Base-by-base conservation (phyloP, 2,113 vertebrate genomes). In the Stegastes partitus region DNA sequence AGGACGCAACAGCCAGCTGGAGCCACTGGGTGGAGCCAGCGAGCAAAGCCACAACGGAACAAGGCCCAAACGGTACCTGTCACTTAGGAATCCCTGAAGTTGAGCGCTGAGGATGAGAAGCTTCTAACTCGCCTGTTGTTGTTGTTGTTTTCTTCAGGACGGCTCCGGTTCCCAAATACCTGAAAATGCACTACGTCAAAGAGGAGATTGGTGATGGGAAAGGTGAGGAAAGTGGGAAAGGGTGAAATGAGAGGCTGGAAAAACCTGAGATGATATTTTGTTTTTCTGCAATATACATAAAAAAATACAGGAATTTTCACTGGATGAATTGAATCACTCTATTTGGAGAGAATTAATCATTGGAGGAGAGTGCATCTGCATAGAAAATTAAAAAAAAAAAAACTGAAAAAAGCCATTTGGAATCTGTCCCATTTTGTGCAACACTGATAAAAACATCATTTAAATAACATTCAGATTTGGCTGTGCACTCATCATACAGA, bases 131-230 rank as follows among this genome's bases (percentile, higher is more conserved):
- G 8, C 8, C 1, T 34, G 31, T 34, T 34, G 26, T 28, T 23
- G 0, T 53, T 44, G 3, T 42, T 81, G 22, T 81, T 58, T 66
- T 19, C 28, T 93, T 56, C 91, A 97, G 96, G 84, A 83, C 92
- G 55, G 94, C 89, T 11, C 92, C 90, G 16, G 90, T 93, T 22
- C 95, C 92, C n/a, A 95, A 96, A 90, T 96, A 94, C 71, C 85
- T 95, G 63, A 97, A 96, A 86, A 94, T 96, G 79, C 95, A 96
- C 80, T 91, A 96, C 65, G 94, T 96, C 37, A 98, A 96, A 87
- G 94, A 95, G 81, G 95, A 96, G 81, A 77, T 80, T 19, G 90
- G 74, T 22, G 94, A 95, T 8, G 91, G 91, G 50, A 96, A 95
- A 96, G 95, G 96, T 97, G 51, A 6, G 72, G 10, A 34, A 34